phyloP scores from a whole-genome alignment of 2,888 invertebrate genomes.

The Mythimna lalbum region DNA sequence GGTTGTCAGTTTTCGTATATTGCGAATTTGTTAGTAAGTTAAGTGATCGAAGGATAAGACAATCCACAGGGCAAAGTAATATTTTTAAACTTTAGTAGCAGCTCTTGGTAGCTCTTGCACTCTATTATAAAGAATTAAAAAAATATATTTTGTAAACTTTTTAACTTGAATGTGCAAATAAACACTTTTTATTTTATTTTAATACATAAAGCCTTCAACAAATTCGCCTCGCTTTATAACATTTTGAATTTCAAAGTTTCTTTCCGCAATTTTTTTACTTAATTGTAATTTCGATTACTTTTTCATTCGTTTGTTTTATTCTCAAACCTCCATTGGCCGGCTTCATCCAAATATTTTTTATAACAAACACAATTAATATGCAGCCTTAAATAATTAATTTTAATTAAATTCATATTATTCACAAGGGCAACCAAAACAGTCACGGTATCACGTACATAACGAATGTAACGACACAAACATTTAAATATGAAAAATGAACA shows the following conservation, averaged over 20 bases:
- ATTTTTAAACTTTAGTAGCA: too few relatives aligned
- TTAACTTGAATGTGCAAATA: too few relatives aligned
- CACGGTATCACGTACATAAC: constrained; percentile 14
- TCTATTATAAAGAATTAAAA: too few relatives aligned
- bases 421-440: constrained; percentile 30
- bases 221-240: neutral
- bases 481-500: constrained; percentile 35
- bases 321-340: neutral
- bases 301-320: too few relatives aligned
- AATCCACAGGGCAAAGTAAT: neutral
- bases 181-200: too few relatives aligned
- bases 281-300: too few relatives aligned
- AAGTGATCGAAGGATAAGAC: neutral
- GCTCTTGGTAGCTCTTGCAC: too few relatives aligned
- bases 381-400: constrained; percentile 11
- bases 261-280: neutral
- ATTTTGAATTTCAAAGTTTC: neutral
- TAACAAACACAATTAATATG: neutral
- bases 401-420: constrained; percentile 35
- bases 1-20: constrained; percentile 10
- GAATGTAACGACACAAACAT: constrained; percentile 20
- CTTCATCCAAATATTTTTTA: neutral
- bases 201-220: too few relatives aligned
- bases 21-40: neutral
- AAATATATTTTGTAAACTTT: too few relatives aligned